phyloP scores from a whole-genome alignment of 2,113 vertebrate species.

The Triplophysa tibetana region DNA sequence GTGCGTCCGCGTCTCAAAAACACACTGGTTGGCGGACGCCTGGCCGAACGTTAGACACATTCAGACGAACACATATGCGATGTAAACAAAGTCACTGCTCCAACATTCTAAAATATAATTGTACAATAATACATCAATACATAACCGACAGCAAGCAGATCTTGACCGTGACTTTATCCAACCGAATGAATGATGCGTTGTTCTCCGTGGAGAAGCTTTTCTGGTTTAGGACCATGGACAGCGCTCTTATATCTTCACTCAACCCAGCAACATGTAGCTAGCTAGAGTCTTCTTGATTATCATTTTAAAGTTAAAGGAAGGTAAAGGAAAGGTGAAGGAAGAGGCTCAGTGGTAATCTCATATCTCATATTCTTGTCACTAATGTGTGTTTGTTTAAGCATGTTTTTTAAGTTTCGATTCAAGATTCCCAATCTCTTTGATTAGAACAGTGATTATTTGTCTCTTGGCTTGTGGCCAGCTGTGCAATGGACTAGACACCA shows the following conservation, averaged over 20 bases:
- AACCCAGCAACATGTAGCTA: background rate
- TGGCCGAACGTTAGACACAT: slow-evolving; percentile 13
- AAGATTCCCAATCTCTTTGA: slow-evolving; percentile 58
- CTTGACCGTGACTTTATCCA: slow-evolving; percentile 9
- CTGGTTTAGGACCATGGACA: slow-evolving; percentile 44
- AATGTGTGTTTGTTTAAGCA: too few species aligned
- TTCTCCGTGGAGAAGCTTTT: background rate
- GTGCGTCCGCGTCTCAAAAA: slow-evolving; percentile 8
- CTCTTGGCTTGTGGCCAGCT: slow-evolving; percentile 65
- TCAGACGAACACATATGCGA: slow-evolving; percentile 30
- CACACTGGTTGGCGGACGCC: background rate
- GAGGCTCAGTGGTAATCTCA: too few species aligned
- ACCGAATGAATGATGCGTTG: background rate
- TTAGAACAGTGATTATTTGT: slow-evolving; percentile 66
- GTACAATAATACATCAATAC: slow-evolving; percentile 49
- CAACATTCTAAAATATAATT: slow-evolving; percentile 25
- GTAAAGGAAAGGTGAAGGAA: too few species aligned
- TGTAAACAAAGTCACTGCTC: slow-evolving; percentile 22
- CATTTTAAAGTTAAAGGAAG: too few species aligned
- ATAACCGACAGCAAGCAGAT: slow-evolving; percentile 38
- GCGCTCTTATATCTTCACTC: slow-evolving; percentile 7
- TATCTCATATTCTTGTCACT: too few species aligned
- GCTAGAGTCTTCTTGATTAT: slow-evolving; percentile 11
- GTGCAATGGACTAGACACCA: slow-evolving; percentile 63
- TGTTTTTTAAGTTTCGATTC: slow-evolving; percentile 63